Evolutionary conservation across 1,140 invertebrate genomes (phyloP), one percentile per base, ranked within the genome.

Genomic region (Drosophila repleta): DNA sequence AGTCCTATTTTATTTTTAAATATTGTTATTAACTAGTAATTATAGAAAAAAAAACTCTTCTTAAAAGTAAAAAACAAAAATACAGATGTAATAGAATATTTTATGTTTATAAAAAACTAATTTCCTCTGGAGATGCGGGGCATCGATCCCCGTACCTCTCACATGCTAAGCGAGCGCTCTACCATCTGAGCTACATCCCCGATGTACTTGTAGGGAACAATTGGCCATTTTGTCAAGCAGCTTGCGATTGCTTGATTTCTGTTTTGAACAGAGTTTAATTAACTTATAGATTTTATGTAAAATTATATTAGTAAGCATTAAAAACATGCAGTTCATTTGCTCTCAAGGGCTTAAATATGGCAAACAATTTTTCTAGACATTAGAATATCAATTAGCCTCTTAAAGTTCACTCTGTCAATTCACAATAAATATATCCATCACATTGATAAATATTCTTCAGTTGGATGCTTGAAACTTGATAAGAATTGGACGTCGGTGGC

Each of bases 161-260:
- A 93, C 94, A 95, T 96, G 95, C 95, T 95, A 96, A 95, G 95
- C 95, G 94, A 96, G 95, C 94, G 95, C 95, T 96, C 95, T 96
- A 96, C 95, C 94, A 95, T 94, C 93, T 95, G 94, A 95, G 95
- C 80, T 90, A 88, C 83, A 79, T 82, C 80, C 89, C 90, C 88
- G 37, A 37, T 55, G 46, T 0, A 3, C 1, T 0, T 0, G 0
- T 0, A 7, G 0, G 0, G 0, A 0, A 8, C 7, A 53, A 3
- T 55, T 37, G 24, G 0, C 0, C 18, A 18, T 53, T 0, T 66
- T 55, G 0, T 26, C 10, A 61, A 3, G 11, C 41, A 10, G 29
- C 6, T 8, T 10, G 7, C 29, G 29, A 29, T 29, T 29, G 7
- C 6, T 29, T 29, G 29, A 45, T 3, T 13, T 35, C 4, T 35